Conservation (phyloP, 2,113 vertebrate genomes). For the Rhegmatorhina hoffmannsi region DNA sequence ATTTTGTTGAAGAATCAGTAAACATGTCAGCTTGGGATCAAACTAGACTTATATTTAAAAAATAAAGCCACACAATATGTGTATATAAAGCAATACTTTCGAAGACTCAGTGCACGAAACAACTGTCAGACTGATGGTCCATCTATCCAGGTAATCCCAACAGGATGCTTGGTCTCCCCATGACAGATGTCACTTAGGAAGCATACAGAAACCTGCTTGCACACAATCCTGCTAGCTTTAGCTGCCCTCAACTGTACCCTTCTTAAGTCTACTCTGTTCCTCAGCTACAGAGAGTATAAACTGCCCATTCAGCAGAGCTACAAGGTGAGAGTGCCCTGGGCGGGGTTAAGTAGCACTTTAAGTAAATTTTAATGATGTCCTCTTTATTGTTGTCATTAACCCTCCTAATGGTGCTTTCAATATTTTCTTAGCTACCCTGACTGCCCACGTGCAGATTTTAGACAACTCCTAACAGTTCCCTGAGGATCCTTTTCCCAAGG, state of each 20-base stretch:
- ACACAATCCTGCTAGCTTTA: background rate
- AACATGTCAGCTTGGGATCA: background rate
- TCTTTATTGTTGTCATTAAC: background rate
- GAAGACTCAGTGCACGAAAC: background rate
- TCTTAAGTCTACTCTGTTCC: background rate
- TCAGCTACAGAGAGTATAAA: background rate
- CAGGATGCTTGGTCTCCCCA: background rate
- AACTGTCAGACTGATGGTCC: background rate
- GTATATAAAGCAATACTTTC: background rate
- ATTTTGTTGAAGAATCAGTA: background rate
- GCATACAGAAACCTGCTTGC: background rate
- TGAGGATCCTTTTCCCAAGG: background rate
- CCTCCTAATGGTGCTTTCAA: background rate
- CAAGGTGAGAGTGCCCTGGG: background rate
- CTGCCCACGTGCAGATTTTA: background rate
- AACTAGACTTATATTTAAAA: background rate
- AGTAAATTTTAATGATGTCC: background rate
- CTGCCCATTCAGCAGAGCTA: background rate
- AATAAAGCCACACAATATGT: background rate
- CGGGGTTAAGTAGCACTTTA: background rate
- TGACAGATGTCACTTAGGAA: background rate
- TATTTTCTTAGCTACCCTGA: background rate
- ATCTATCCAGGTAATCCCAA: background rate
- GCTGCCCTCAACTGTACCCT: background rate
- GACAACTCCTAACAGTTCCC: background rate